Conservation (phyloP, 2,797 vertebrate species). For the Otolemur crassicaudatus region DNA sequence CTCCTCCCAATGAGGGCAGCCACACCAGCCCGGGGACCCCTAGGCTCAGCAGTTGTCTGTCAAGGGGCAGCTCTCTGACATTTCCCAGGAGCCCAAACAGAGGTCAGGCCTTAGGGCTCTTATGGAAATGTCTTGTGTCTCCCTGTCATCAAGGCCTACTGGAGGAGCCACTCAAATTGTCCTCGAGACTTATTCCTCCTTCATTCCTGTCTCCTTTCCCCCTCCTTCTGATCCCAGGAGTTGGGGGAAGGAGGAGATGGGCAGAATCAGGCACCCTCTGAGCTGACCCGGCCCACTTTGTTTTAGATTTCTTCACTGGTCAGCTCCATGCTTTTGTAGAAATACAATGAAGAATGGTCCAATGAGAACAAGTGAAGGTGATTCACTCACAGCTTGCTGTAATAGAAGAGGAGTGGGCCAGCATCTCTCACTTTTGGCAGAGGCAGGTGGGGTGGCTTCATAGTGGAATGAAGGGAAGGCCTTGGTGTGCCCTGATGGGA, state of each 20-base stretch:
- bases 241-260: not conserved
- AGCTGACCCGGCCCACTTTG: not conserved
- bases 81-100: not conserved
- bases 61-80: not conserved
- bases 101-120: not conserved
- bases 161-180: not conserved
- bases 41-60: too few species aligned
- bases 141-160: not conserved
- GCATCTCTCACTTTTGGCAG: not conserved
- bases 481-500: not conserved
- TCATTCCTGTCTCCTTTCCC: accelerated
- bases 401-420: not conserved
- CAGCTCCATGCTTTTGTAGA: not conserved
- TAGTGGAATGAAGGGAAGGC: not conserved
- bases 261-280: not conserved
- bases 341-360: not conserved
- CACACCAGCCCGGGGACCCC: accelerated
- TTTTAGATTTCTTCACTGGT: not conserved
- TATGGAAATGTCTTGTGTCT: not conserved
- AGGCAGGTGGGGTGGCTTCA: not conserved
- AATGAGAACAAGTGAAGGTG: not conserved
- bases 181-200: not conserved
- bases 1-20: too few species aligned
- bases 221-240: not conserved
- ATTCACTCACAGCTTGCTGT: not conserved